Conservation (phyloP, 2,113 vertebrate species). For the Tonatia bakeri region DNA sequence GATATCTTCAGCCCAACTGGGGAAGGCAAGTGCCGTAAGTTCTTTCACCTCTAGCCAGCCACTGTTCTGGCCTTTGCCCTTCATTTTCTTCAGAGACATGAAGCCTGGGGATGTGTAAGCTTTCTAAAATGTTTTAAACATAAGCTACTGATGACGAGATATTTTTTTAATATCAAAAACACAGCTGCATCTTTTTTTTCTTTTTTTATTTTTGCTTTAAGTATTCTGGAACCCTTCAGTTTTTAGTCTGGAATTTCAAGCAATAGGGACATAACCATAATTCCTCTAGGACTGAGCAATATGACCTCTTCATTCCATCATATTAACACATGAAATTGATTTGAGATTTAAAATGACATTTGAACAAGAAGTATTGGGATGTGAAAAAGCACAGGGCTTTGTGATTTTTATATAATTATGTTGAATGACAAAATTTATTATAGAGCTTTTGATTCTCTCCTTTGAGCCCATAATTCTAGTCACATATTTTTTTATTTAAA, state of each 20-base stretch:
- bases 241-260: conserved; percentile 35
- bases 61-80: not conserved
- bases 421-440: not conserved
- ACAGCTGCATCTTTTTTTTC: conserved; percentile 18
- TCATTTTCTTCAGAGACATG: not conserved
- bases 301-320: not conserved
- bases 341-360: conserved; percentile 26
- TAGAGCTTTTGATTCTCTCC: not conserved
- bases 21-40: not conserved
- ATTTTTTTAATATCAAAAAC: not conserved
- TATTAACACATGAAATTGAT: conserved; percentile 26
- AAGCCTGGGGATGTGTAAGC: not conserved
- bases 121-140: conserved; percentile 33
- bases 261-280: not conserved
- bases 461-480: not conserved
- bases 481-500: not conserved
- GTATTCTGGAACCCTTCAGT: not conserved
- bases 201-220: not conserved
- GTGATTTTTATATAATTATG: not conserved
- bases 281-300: not conserved
- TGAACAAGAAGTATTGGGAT: not conserved
- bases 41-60: not conserved
- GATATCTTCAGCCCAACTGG: not conserved
- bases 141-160: not conserved
- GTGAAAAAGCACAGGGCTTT: not conserved